Conservation (phyloP, 2,113 vertebrate genomes). For the Oreochromis niloticus region DNA sequence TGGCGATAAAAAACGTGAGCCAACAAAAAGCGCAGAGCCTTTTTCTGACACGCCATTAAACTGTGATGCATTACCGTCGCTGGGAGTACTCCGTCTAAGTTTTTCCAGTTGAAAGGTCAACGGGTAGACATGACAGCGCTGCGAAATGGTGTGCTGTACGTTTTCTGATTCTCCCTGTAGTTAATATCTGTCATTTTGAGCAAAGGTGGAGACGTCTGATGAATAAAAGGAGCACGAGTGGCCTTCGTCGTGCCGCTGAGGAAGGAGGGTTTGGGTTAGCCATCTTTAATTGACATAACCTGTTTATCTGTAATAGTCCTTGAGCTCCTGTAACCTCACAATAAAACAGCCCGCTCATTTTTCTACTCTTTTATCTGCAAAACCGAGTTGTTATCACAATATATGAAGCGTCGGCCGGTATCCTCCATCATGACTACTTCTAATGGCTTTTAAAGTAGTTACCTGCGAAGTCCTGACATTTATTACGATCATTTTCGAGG, state of each 20-base stretch:
- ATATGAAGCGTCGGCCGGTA: slow-evolving; percentile 65
- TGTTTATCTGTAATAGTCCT: slow-evolving; percentile 83
- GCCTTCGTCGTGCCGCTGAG: not conserved
- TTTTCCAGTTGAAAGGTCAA: slow-evolving; percentile 69
- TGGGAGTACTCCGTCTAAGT: slow-evolving; percentile 14
- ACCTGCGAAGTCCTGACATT: slow-evolving; percentile 95
- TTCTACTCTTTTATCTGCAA: slow-evolving; percentile 26
- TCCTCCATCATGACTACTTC: slow-evolving; percentile 70
- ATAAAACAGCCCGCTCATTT: slow-evolving; percentile 78
- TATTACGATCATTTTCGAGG: slow-evolving; percentile 92
- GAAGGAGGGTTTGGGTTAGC: not conserved
- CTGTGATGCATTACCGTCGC: slow-evolving; percentile 66
- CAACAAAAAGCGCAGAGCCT: slow-evolving; percentile 22
- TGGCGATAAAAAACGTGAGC: slow-evolving; percentile 66
- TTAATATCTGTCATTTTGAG: slow-evolving; percentile 15
- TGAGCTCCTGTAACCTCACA: slow-evolving; percentile 78
- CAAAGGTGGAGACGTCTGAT: not conserved
- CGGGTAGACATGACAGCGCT: slow-evolving; percentile 45
- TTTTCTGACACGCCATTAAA: slow-evolving; percentile 65
- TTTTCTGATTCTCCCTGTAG: not conserved
- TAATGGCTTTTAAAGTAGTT: slow-evolving; percentile 99
- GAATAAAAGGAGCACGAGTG: not conserved
- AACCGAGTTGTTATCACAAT: slow-evolving; percentile 78
- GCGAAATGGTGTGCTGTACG: slow-evolving; percentile 4
- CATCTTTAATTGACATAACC: slow-evolving; percentile 50